These are phyloP conservation scores for Podarcis muralis DNA, from an alignment of 2,113 vertebrate species.

Conservation along the genomic window DNA sequence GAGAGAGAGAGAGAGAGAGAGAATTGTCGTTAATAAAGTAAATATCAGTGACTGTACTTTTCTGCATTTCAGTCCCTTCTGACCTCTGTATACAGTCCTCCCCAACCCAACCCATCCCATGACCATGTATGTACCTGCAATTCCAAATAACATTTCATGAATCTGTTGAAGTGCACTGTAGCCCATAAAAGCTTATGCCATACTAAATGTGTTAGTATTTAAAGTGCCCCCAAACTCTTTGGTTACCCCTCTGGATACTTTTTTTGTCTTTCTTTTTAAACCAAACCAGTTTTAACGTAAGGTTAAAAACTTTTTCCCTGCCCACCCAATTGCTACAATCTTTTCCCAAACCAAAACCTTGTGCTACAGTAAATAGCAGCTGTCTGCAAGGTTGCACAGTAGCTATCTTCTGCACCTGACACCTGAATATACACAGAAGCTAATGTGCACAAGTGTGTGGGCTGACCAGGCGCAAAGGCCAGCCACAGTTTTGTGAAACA, in stretches of 20 bases:
- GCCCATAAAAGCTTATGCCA: too few species aligned
- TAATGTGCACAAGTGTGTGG: background rate
- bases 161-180: too few species aligned
- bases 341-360: background rate
- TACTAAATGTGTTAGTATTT: too few species aligned
- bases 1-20: too few species aligned
- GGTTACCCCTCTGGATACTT: too few species aligned
- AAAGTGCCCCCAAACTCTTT: too few species aligned
- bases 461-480: background rate
- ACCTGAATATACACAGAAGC: background rate
- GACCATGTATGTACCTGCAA: too few species aligned
- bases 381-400: background rate
- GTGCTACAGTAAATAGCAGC: background rate
- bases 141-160: too few species aligned
- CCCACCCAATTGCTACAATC: background rate
- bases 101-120: too few species aligned
- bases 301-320: background rate
- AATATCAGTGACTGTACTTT: too few species aligned
- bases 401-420: background rate
- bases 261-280: background rate
- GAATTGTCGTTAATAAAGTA: background rate
- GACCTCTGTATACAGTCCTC: too few species aligned
- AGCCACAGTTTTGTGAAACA: background rate
- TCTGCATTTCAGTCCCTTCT: too few species aligned
- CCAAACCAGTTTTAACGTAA: background rate